Evolutionary conservation across 1,140 invertebrate genomes (phyloP), one percentile per base, ranked within the genome.

Genomic region (Pollicipes pollicipes): DNA sequence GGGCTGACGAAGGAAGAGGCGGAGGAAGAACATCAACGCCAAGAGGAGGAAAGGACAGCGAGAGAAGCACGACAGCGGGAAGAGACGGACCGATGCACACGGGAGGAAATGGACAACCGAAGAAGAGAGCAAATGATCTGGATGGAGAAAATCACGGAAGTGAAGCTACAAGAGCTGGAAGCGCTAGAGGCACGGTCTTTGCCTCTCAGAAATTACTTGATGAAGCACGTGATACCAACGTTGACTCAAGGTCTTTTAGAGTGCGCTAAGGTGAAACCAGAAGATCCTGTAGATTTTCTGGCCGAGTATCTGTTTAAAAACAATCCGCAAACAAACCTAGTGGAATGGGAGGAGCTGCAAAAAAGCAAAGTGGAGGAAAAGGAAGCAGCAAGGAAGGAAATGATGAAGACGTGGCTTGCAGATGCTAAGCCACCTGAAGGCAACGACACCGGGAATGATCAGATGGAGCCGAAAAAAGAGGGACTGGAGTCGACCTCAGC

Each of bases 291-390:
- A 8, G 64, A 66, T n/a, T 66, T 21, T 28, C 28, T 66, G 27
- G 64, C 64, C 64, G 64, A 66, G 64, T 66, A 66, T 28, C 27
- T 66, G n/a, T 66, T 66, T 17, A 66, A 3, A 4, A 21, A 66
- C 64, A 66, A 66, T 24, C 64, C 64, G 3, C 28, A 29, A 10
- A 66, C 64, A 21, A 66, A 66, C 26, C 27, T 66, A 10, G 27
- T 66, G n/a, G 64, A 66, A 24, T 66, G 64, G 64, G 64, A 66
- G 64, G 64, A 66, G 64, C 10, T 29, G n/a, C 64, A 66, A 24
- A 27, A 29, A 10, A 66, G 28, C 64, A 66, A 29, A n/a, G 24
- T 66, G 45, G 45, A 58, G 45, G 45, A 10, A 2, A 58, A 58
- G 45, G 45, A 58, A 21, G 45, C 45, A 21, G 45, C 45, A 21